These are phyloP conservation scores for Pyrrhosoma nymphula DNA, from an alignment of 2,888 invertebrate genomes.

Conservation along the genomic window DNA sequence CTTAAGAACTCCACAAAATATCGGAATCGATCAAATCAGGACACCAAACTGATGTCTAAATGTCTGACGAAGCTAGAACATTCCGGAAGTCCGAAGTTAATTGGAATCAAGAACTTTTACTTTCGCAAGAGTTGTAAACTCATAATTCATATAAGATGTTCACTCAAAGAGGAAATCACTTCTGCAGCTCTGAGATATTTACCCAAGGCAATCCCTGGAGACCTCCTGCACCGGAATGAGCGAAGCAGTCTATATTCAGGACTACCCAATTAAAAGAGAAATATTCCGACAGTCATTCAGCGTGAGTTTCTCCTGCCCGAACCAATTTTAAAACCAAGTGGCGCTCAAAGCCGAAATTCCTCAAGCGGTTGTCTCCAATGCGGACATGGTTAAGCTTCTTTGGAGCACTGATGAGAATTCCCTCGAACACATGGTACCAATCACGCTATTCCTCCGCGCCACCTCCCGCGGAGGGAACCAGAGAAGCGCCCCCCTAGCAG, in stretches of 20 bases:
- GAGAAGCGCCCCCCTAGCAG: neutral
- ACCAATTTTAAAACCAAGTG: neutral
- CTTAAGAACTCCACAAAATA: no score
- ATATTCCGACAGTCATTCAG: neutral
- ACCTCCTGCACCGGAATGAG: neutral
- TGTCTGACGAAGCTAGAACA: no score
- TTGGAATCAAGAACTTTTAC: no score
- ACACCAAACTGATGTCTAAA: no score
- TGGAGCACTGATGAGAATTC: neutral
- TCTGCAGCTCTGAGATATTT: neutral
- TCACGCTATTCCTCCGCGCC: neutral
- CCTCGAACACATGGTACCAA: slow-evolving; percentile 41
- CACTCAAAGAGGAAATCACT: neutral
- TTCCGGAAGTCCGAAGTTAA: no score
- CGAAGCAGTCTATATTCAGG: neutral
- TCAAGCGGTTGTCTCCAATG: neutral
- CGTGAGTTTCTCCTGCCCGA: neutral
- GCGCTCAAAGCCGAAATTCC: slow-evolving; percentile 26
- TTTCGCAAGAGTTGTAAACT: no score
- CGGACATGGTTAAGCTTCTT: neutral
- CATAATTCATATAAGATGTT: neutral
- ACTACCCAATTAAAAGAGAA: neutral
- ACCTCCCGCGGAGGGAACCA: slow-evolving; percentile 25
- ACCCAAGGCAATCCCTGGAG: neutral
- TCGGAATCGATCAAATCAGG: no score